These are phyloP conservation scores for Eupithecia abbreviata DNA, from an alignment of 2,888 invertebrate species.

Conservation along the genomic window DNA sequence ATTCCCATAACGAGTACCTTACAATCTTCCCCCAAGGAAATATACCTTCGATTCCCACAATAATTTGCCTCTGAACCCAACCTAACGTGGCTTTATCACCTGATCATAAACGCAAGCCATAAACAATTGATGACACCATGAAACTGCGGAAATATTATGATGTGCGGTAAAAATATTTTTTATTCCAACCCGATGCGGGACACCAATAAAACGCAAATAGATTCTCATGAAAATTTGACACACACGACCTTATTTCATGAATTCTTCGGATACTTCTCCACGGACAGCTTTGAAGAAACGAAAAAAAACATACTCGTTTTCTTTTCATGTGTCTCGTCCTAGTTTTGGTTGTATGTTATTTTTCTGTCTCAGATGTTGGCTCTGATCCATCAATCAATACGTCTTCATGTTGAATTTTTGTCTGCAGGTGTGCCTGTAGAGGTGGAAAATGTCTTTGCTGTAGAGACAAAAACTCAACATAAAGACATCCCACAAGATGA, in stretches of 20 bases:
- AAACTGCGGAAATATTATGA: conserved; percentile 48
- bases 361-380: not conserved
- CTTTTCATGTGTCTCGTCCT: not conserved
- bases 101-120: conserved; percentile 46
- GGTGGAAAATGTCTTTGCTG: too few relatives aligned
- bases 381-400: not conserved
- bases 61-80: conserved; percentile 23
- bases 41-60: conserved; percentile 18
- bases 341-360: not conserved
- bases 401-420: not conserved
- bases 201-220: conserved; percentile 33
- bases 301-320: not conserved
- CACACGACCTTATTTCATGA: not conserved
- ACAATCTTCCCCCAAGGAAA: conserved; percentile 9
- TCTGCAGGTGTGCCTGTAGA: too few relatives aligned
- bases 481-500: too few relatives aligned
- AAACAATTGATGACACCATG: conserved; percentile 49
- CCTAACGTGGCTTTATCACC: conserved; percentile 44
- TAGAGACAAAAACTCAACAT: too few relatives aligned
- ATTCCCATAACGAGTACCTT: not conserved
- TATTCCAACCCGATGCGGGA: conserved; percentile 38
- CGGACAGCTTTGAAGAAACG: not conserved
- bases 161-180: conserved; percentile 46
- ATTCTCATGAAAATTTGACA: conserved; percentile 25
- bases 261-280: not conserved